Percentiles rank a stretch among this genome's conserved stretches.
Evolutionary conservation across 2,113 vertebrate genomes (phyloP).

Genomic region (Nerophis lumbriciformis): DNA sequence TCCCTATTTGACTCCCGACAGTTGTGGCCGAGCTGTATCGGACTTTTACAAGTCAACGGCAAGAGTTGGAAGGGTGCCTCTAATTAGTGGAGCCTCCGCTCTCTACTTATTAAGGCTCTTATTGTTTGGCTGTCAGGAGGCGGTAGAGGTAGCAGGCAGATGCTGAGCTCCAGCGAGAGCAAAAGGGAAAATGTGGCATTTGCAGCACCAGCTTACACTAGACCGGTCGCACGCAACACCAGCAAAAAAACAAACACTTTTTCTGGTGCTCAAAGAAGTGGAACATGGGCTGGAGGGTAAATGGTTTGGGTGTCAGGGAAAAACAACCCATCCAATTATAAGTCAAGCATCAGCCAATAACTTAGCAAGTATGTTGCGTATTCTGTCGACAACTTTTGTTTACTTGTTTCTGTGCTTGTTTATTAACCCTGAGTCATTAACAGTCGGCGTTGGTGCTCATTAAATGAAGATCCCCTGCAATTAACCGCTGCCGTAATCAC

Average conservation of each 20-base stretch:
- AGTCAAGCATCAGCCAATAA: slow-evolving; percentile 25
- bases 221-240: slow-evolving; percentile 13
- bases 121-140: slow-evolving; percentile 58
- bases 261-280: slow-evolving; percentile 29
- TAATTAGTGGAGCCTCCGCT: slow-evolving; percentile 59
- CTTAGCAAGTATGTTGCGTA: slow-evolving; percentile 24
- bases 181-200: slow-evolving; percentile 15
- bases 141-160: slow-evolving; percentile 24
- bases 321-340: slow-evolving; percentile 48
- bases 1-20: slow-evolving; percentile 38
- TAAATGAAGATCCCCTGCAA: slow-evolving; percentile 31
- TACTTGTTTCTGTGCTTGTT: slow-evolving; percentile 22
- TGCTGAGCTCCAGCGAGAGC: slow-evolving; percentile 29
- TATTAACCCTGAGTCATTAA: slow-evolving; percentile 35
- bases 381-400: slow-evolving; percentile 33
- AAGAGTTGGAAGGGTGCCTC: slow-evolving; percentile 28
- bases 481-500: slow-evolving; percentile 25
- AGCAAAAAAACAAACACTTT: slow-evolving; percentile 16
- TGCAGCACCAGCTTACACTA: slow-evolving; percentile 14
- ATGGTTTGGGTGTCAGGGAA: slow-evolving; percentile 23
- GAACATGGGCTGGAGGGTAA: slow-evolving; percentile 17
- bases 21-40: slow-evolving; percentile 26
- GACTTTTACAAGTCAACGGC: slow-evolving; percentile 34
- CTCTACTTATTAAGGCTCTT: slow-evolving; percentile 52
- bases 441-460: slow-evolving; percentile 30